These are phyloP conservation scores for Polyergus mexicanus DNA, from an alignment of 1,140 invertebrate genomes.

Conservation along the genomic window DNA sequence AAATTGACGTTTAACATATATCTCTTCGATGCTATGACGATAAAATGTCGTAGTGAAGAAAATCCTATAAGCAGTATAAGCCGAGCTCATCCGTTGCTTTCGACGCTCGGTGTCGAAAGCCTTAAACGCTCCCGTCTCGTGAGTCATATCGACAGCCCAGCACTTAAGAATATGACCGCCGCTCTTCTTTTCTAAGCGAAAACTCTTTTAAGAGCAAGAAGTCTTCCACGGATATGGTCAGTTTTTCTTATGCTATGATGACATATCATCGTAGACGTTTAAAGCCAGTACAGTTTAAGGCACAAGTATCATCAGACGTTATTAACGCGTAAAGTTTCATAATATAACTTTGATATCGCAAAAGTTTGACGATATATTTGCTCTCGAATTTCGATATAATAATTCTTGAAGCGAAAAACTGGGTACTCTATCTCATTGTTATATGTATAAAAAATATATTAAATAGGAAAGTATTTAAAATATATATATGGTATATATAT, in stretches of 20 bases:
- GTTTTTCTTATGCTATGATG: constrained; percentile 31
- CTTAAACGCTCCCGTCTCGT: constrained; percentile 49
- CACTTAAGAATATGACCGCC: constrained; percentile 51
- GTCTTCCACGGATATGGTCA: constrained; percentile 38
- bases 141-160: constrained; percentile 35
- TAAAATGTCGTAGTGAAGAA: constrained; percentile 18
- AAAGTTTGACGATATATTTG: constrained; percentile 17
- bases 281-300: constrained; percentile 10
- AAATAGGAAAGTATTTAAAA: not conserved
- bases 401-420: not conserved
- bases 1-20: constrained; percentile 25
- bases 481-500: too few relatives aligned
- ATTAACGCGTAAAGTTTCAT: constrained; percentile 53
- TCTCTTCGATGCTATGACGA: not conserved
- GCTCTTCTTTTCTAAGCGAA: constrained; percentile 6
- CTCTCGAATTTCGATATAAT: not conserved
- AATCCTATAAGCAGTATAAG: constrained; percentile 47
- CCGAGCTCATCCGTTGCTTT: constrained; percentile 40
- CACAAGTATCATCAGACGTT: not conserved
- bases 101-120: constrained; percentile 36
- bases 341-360: constrained; percentile 22
- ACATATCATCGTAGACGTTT: constrained; percentile 43
- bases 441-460: not conserved
- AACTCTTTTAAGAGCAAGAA: constrained; percentile 9
- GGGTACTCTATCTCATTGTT: not conserved